These are phyloP conservation scores for Biston stratarius DNA, from an alignment of 2,888 invertebrate species.

Conservation along the genomic window DNA sequence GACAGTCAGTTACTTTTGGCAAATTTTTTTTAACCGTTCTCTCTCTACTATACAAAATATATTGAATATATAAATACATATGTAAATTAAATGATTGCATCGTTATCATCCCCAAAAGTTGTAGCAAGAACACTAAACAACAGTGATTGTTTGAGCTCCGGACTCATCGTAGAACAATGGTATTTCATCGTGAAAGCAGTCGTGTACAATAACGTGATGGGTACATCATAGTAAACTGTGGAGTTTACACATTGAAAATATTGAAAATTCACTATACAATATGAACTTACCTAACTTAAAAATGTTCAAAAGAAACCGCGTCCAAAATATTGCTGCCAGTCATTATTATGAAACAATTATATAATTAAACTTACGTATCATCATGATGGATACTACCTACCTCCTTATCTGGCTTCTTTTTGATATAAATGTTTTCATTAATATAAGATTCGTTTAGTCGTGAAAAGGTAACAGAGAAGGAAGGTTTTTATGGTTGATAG, in stretches of 20 bases:
- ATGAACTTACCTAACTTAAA: background rate
- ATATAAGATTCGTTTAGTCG: no score
- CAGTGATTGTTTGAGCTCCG: background rate
- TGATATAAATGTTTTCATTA: no score
- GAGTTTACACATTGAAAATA: slow-evolving; percentile 1
- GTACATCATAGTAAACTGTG: background rate
- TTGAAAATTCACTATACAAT: background rate
- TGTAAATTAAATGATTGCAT: background rate
- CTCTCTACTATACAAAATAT: no score
- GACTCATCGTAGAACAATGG: slow-evolving; percentile 9
- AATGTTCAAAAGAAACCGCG: background rate
- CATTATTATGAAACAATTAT: no score
- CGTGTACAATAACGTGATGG: background rate
- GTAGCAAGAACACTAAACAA: background rate
- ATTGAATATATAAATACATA: no score
- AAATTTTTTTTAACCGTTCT: no score
- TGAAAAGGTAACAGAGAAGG: no score
- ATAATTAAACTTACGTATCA: no score
- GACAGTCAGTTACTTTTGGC: no score
- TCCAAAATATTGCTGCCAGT: background rate
- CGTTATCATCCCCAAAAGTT: background rate
- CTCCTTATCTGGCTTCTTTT: no score
- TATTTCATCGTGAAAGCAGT: background rate
- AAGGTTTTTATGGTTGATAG: no score
- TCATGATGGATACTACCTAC: no score